Evolutionary conservation across 2,113 vertebrate species (phyloP).

Genomic region (Falcunculus frontatus): DNA sequence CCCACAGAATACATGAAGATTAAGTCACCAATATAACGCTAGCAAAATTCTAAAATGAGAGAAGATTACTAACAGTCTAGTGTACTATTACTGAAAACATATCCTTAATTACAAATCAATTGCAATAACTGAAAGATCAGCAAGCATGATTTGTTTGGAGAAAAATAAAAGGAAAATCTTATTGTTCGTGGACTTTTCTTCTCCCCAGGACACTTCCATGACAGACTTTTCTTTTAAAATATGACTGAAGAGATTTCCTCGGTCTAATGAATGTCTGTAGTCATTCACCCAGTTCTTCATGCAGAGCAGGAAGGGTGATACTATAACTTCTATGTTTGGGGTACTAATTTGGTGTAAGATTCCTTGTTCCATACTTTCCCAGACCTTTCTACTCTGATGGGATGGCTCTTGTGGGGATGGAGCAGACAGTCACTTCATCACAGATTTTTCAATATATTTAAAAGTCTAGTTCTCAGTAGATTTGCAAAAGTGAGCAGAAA

Average conservation of each 20-base stretch:
- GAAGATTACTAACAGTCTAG: neutral
- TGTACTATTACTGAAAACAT: neutral
- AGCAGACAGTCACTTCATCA: neutral
- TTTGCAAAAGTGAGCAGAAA: neutral
- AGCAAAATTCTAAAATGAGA: neutral
- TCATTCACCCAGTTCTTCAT: neutral
- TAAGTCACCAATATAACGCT: neutral
- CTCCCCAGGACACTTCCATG: neutral
- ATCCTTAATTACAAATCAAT: neutral
- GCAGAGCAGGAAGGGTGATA: neutral
- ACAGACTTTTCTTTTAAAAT: neutral
- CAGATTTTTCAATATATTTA: neutral
- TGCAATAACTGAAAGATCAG: neutral
- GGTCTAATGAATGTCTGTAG: neutral
- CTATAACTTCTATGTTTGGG: neutral
- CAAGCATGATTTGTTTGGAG: neutral
- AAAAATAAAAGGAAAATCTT: neutral
- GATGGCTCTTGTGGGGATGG: neutral
- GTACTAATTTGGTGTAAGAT: neutral
- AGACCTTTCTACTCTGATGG: neutral
- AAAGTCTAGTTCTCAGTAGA: neutral
- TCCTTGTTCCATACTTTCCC: neutral
- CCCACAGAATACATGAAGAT: neutral
- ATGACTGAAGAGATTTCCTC: neutral
- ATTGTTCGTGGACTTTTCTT: neutral